Evolutionary conservation across 2,113 vertebrate species (phyloP), one percentile per base, ranked within the genome.

Genomic region (Nothoprocta pentlandii): DNA sequence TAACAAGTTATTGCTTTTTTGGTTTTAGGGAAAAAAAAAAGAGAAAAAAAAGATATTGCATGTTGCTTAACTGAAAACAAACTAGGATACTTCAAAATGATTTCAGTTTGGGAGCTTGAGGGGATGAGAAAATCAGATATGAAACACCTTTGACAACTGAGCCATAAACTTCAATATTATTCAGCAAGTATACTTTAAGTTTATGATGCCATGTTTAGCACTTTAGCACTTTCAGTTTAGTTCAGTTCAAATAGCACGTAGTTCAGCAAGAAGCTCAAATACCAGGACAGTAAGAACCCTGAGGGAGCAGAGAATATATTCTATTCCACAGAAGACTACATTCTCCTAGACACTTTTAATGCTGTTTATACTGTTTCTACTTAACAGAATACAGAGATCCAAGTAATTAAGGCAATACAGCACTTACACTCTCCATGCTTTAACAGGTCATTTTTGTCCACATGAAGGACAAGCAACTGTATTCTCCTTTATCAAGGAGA

Each of bases 41-140:
- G 16, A 9, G 41, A 51, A 47, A 9, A 22, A 53, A 9, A 10
- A 25, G 2, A 34, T 0, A 36, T 2, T 20, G 1, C 58, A 25
- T 46, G 1, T 34, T 70, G 6, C 6, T 90, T 42, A 80, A 32
- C 2, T 21, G 42, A 81, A 39, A 9, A 56, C 41, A 79, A 63
- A 30, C 10, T 10, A 34, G 4, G 2, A 36, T 56, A 77, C 85
- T 16, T 21, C 26, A 39, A 51, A 32, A 14, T 39, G 21, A 44
- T 49, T 39, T 63, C 58, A 25, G 19, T 49, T 21, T 70, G 49
- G 32, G n/a, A 23, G 20, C 51, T 46, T 4, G 21, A 16, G n/a
- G 15, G 13, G 26, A 32, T 63, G 23, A 39, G 34, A 41, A 39
- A 10, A 6, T 63, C 26, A 41, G 19, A 17, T 25, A 49, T 39